A percentile compares a stretch with the other conserved stretches of the same genome.
Evolutionary conservation across 2,888 invertebrate genomes (phyloP).

Genomic region (Aplocera efformata): DNA sequence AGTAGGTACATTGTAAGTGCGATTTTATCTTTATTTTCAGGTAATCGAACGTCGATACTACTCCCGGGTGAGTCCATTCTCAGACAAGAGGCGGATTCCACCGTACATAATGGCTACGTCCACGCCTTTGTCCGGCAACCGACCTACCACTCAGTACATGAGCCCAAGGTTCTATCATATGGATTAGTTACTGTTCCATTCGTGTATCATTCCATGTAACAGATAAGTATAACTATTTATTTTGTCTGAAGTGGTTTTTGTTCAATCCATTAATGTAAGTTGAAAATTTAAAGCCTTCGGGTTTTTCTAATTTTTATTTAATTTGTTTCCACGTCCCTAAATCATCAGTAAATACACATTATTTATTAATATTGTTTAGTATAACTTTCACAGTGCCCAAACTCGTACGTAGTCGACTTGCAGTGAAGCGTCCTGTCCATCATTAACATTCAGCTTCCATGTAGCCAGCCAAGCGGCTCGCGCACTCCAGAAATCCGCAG

Average conservation of each 20-base stretch:
- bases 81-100: conserved; percentile 72
- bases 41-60: conserved; percentile 79
- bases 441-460: conserved; percentile 76
- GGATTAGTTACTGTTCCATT: conserved; percentile 47
- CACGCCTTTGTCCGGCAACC: conserved; percentile 60
- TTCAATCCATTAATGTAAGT: background rate
- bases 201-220: conserved; percentile 9
- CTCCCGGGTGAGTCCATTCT: conserved; percentile 71
- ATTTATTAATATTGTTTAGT: too few relatives aligned
- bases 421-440: conserved; percentile 79
- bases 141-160: conserved; percentile 62
- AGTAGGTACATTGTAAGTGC: too few relatives aligned
- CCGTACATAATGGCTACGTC: conserved; percentile 61
- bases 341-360: too few relatives aligned
- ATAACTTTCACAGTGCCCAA: conserved; percentile 82
- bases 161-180: conserved; percentile 81
- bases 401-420: conserved; percentile 85
- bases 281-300: conserved; percentile 5
- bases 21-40: conserved; percentile 50
- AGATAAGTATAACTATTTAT: too few relatives aligned
- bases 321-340: too few relatives aligned
- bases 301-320: too few relatives aligned
- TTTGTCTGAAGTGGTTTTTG: conserved; percentile 12
- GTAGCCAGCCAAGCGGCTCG: conserved; percentile 78
- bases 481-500: conserved; percentile 83